These are phyloP conservation scores for Zoanthus gigantus DNA, from an alignment of 92 coral and sea anemone species.

Conservation along the genomic window DNA sequence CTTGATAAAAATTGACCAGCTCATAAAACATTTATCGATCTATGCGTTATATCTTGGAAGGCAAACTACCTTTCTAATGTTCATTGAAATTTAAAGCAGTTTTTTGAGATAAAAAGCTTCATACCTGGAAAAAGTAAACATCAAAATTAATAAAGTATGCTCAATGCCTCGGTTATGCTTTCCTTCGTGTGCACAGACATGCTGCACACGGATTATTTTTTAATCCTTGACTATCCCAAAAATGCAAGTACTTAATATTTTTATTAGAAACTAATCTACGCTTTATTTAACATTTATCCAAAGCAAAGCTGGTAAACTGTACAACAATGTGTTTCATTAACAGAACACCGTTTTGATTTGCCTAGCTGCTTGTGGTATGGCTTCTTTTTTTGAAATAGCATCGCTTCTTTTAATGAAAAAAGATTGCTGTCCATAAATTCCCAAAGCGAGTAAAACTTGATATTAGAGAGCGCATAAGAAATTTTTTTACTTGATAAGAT, in stretches of 20 bases:
- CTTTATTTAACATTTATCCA: constrained; percentile 64
- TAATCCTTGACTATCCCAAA: constrained; percentile 86
- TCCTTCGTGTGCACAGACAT: not conserved
- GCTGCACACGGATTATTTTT: constrained; percentile 11
- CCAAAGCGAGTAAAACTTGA: not conserved
- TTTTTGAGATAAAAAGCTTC: no score
- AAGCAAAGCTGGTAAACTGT: constrained; percentile 28
- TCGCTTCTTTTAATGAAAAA: not conserved
- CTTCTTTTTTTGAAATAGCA: not conserved
- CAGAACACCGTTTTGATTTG: not conserved
- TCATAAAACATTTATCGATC: no score
- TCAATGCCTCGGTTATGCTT: no score
- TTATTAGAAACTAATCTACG: constrained; percentile 85
- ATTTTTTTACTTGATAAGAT: not conserved
- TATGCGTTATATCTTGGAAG: no score
- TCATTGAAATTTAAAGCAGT: no score
- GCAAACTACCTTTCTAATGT: no score
- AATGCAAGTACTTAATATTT: constrained; percentile 87
- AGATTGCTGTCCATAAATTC: not conserved
- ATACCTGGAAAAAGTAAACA: no score
- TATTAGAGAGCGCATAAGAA: not conserved
- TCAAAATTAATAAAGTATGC: no score
- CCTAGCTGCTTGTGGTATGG: constrained; percentile 4
- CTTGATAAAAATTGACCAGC: no score
- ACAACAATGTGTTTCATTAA: not conserved